A percentile compares a stretch with the other conserved stretches of the same genome.
phyloP scores from a whole-genome alignment of 2,888 invertebrate species.

The Euzophera pinguis region DNA sequence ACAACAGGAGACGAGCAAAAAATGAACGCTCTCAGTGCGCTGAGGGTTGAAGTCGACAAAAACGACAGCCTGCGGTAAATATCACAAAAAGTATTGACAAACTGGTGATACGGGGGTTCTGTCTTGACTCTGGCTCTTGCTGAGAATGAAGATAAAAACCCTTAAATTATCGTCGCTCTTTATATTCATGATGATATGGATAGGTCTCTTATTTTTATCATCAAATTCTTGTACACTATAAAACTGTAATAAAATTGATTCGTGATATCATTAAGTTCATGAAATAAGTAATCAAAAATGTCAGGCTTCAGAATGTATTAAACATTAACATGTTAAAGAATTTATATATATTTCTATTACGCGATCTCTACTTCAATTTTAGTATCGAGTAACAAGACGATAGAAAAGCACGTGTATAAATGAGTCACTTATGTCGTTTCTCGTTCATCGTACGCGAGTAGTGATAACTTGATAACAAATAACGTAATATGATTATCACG shows the following conservation, averaged over 20 bases:
- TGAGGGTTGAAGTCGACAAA: not conserved
- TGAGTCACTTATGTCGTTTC: not conserved
- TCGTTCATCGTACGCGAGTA: not conserved
- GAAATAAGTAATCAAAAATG: no score
- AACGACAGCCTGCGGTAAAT: not conserved
- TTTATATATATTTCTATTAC: no score
- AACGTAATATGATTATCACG: constrained; percentile 5
- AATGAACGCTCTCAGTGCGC: not conserved
- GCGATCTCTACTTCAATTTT: no score
- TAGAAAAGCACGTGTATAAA: not conserved
- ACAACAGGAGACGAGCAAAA: constrained; percentile 4
- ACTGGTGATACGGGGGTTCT: not conserved
- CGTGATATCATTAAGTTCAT: no score
- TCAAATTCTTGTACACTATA: no score
- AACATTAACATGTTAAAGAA: no score
- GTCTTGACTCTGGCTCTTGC: not conserved
- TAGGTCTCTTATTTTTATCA: no score
- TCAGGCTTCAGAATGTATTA: no score
- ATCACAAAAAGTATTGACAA: constrained; percentile 7
- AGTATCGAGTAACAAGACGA: not conserved
- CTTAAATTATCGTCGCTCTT: no score
- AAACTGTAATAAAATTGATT: no score
- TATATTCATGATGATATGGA: no score
- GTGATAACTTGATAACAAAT: constrained; percentile 8
- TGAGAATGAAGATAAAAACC: not conserved